Conservation (phyloP, 2,888 invertebrate genomes). For the Erebia aethiops region DNA sequence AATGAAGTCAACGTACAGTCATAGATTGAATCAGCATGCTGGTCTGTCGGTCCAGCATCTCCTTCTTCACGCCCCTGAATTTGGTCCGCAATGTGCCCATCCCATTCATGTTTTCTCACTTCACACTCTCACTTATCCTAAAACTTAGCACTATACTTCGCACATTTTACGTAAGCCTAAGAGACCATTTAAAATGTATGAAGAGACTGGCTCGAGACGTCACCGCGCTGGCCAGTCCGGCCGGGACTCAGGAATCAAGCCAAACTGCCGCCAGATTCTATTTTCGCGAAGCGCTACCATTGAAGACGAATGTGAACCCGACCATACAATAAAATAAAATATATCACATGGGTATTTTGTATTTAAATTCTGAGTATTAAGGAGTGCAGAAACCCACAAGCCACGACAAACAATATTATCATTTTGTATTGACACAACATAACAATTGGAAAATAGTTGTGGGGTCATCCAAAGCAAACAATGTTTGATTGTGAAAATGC, state of each 20-base stretch:
- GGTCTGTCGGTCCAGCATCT: slow-evolving; percentile 88
- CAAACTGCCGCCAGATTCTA: slow-evolving; percentile 79
- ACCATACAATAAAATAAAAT: slow-evolving; percentile 63
- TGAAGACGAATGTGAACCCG: slow-evolving; percentile 71
- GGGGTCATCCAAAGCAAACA: not conserved
- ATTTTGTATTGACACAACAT: not conserved
- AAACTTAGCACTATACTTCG: slow-evolving; percentile 39
- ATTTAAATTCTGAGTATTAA: not conserved
- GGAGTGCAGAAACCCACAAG: not conserved
- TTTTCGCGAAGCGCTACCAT: slow-evolving; percentile 80
- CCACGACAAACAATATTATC: not conserved
- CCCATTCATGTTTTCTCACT: slow-evolving; percentile 74
- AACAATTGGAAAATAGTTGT: not conserved
- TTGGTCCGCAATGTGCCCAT: slow-evolving; percentile 84
- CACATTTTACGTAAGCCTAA: slow-evolving; percentile 25
- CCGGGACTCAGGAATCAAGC: slow-evolving; percentile 72
- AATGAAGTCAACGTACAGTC: slow-evolving; percentile 86
- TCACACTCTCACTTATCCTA: slow-evolving; percentile 45
- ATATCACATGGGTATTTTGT: slow-evolving; percentile 51
- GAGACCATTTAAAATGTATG: slow-evolving; percentile 26
- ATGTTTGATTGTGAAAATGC: not conserved
- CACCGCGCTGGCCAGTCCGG: slow-evolving; percentile 68
- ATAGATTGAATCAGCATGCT: slow-evolving; percentile 88
- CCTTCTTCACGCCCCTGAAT: slow-evolving; percentile 91
- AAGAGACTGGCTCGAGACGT: slow-evolving; percentile 53